A percentile compares a stretch with the other conserved stretches of the same genome.
Evolutionary conservation across 1,140 invertebrate genomes (phyloP).

Genomic region (Ephestia elutella): DNA sequence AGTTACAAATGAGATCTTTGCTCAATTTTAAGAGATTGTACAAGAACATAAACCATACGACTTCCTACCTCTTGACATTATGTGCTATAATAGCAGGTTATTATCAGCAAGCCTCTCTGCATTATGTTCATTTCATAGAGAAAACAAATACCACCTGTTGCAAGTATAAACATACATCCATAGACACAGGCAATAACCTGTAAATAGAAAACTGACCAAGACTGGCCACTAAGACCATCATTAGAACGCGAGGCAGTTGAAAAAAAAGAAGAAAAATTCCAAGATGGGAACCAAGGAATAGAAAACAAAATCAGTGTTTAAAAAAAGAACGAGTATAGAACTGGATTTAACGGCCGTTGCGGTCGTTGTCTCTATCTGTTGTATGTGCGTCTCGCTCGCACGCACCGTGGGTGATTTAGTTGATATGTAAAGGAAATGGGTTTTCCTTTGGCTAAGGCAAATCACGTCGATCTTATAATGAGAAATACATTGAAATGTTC

Average conservation of each 20-base stretch:
- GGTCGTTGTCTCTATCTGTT: constrained; percentile 3
- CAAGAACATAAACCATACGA: too few species aligned
- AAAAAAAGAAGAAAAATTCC: constrained; percentile 2
- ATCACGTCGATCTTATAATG: not conserved
- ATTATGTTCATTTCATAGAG: too few species aligned
- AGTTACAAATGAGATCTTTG: too few species aligned
- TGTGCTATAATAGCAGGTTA: too few species aligned
- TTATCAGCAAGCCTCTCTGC: too few species aligned
- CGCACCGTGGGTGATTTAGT: constrained; percentile 4
- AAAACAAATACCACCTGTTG: not conserved
- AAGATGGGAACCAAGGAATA: constrained; percentile 7
- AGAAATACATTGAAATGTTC: not conserved
- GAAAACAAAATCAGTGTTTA: constrained; percentile 14
- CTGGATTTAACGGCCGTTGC: constrained; percentile 13
- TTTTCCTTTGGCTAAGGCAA: not conserved
- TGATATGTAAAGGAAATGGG: constrained; percentile 9
- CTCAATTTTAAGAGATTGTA: too few species aligned
- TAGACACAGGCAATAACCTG: not conserved
- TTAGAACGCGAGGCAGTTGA: constrained; percentile 6
- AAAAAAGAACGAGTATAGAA: constrained; percentile 12
- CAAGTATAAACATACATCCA: not conserved
- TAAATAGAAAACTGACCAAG: not conserved
- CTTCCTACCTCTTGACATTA: too few species aligned
- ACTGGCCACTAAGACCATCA: constrained; percentile 7
- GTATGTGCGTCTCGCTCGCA: constrained; percentile 8